These are phyloP conservation scores for Dicyrtoma fusca DNA, from an alignment of 2,888 invertebrate species.

Conservation along the genomic window DNA sequence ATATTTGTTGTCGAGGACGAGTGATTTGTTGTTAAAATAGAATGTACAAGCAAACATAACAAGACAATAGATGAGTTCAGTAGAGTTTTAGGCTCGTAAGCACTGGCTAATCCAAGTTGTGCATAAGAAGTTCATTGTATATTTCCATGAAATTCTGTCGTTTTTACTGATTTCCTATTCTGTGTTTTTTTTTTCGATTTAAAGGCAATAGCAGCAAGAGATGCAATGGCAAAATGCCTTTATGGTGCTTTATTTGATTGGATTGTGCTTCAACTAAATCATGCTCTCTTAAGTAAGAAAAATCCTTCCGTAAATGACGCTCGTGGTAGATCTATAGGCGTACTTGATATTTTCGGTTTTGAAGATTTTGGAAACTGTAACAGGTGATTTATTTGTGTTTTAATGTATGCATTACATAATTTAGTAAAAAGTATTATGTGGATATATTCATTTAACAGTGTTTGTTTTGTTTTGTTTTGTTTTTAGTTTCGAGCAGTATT, in stretches of 20 bases:
- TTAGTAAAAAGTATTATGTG: not conserved
- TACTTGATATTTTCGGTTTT: constrained; percentile 95
- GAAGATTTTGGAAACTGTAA: constrained; percentile 82
- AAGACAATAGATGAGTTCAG: too few species aligned
- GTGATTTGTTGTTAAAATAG: too few species aligned
- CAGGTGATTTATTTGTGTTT: constrained; percentile 57
- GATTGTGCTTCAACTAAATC: constrained; percentile 96
- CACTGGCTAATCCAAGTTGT: too few species aligned
- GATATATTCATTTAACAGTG: not conserved
- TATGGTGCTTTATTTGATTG: constrained; percentile 96
- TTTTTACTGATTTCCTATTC: too few species aligned
- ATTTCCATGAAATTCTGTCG: too few species aligned
- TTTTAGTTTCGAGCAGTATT: constrained; percentile 83
- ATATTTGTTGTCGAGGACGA: too few species aligned
- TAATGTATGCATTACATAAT: not conserved
- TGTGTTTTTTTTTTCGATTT: too few species aligned
- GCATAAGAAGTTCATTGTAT: too few species aligned
- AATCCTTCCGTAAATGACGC: constrained; percentile 74
- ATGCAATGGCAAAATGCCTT: constrained; percentile 95
- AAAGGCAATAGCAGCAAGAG: constrained; percentile 84
- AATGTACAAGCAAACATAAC: too few species aligned
- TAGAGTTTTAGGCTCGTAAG: too few species aligned
- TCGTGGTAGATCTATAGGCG: constrained; percentile 92
- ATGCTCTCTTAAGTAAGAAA: constrained; percentile 88
- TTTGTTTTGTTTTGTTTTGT: not conserved